phyloP scores from a whole-genome alignment of 2,797 vertebrate species.

The Sphenopsis melanotis region DNA sequence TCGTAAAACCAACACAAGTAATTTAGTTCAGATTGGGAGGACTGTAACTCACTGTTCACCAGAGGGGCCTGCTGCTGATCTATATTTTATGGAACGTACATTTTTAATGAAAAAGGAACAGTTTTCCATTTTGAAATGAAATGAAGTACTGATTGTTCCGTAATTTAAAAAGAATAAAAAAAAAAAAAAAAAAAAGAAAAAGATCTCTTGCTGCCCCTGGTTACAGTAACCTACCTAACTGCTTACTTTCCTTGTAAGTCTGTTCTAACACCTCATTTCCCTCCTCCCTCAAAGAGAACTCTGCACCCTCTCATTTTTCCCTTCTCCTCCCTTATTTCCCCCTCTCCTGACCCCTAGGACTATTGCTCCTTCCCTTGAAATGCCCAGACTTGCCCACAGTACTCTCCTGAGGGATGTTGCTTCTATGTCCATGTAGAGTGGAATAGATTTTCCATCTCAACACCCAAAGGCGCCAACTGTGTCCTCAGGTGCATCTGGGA shows the following conservation, averaged over 20 bases:
- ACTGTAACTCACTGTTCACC: conserved; percentile 64
- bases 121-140: conserved; percentile 55
- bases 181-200: not conserved
- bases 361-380: not conserved
- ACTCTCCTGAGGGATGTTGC: not conserved
- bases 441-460: not conserved
- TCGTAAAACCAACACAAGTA: conserved; percentile 71
- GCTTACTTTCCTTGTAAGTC: not conserved
- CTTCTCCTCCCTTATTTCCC: not conserved
- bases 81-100: conserved; percentile 72
- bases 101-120: conserved; percentile 71
- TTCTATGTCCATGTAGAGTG: rapidly evolving
- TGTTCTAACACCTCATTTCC: not conserved
- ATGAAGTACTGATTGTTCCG: conserved; percentile 49
- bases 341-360: not conserved
- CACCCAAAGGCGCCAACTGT: not conserved
- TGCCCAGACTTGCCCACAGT: not conserved
- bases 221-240: not conserved
- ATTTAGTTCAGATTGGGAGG: conserved; percentile 62
- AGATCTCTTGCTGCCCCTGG: not conserved
- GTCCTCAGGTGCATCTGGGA: not conserved
- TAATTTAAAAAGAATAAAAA: conserved; percentile 6
- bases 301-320: not conserved
- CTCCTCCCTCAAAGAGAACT: not conserved
- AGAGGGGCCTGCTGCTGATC: conserved; percentile 60